Percentiles rank a stretch among this genome's conserved stretches.
phyloP scores from a whole-genome alignment of 2,797 vertebrate species.

The Orestias chungarensis region DNA sequence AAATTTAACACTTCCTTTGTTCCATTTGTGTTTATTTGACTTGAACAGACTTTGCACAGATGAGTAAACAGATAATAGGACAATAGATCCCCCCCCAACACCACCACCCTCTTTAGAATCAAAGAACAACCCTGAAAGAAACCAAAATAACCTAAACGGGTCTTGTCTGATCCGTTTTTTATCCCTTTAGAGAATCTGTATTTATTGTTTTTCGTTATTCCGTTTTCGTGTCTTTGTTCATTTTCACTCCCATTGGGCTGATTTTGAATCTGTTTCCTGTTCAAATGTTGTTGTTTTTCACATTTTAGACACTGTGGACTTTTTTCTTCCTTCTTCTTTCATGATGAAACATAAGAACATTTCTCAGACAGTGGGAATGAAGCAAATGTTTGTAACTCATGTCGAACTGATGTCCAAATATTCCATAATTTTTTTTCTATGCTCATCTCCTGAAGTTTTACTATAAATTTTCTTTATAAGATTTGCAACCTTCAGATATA shows the following conservation, averaged over 20 bases:
- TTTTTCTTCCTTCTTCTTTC: not conserved
- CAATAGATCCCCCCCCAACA: not conserved
- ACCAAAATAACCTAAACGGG: not conserved
- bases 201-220: not conserved
- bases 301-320: not conserved
- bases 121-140: not conserved
- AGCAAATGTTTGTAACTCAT: not conserved
- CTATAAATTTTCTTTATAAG: too few relatives aligned
- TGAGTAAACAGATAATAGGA: not conserved
- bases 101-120: not conserved
- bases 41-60: not conserved
- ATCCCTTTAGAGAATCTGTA: not conserved
- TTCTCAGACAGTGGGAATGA: not conserved
- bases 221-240: not conserved
- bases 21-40: slow-evolving; percentile 10
- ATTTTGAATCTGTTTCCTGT: not conserved
- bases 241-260: not conserved
- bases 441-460: too few relatives aligned
- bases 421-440: too few relatives aligned
- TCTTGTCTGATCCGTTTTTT: not conserved
- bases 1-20: not conserved
- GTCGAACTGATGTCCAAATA: too few relatives aligned
- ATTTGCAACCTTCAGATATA: too few relatives aligned
- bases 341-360: not conserved
- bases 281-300: not conserved